phyloP scores from a whole-genome alignment of 1,140 invertebrate genomes.

The Elysia chlorotica region DNA sequence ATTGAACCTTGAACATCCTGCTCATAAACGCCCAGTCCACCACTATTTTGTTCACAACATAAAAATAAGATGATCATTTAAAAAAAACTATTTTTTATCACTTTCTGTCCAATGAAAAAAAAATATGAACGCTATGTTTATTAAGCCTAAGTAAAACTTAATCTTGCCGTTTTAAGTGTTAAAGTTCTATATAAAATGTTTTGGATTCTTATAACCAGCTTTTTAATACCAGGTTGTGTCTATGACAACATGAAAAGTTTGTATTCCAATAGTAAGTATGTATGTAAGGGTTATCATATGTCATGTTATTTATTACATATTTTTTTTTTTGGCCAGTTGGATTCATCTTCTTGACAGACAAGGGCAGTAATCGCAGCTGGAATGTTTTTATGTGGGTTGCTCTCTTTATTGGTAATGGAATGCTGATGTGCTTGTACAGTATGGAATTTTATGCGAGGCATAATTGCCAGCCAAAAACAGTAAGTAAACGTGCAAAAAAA shows the following conservation, averaged over 20 bases:
- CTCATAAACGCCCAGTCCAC: neutral
- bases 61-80: neutral
- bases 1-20: neutral
- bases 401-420: conserved; percentile 77
- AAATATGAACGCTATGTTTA: neutral
- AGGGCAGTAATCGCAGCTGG: conserved; percentile 47
- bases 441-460: conserved; percentile 84
- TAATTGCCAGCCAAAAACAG: conserved; percentile 71
- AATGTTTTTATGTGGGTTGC: conserved; percentile 84
- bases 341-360: conserved; percentile 66
- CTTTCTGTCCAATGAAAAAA: neutral
- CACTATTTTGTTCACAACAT: neutral
- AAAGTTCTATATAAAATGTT: neutral
- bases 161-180: neutral
- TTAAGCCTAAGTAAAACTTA: too few relatives aligned
- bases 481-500: conserved; percentile 33
- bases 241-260: too few relatives aligned
- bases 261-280: too few relatives aligned
- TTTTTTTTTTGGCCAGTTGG: conserved; percentile 54
- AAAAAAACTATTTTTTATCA: neutral
- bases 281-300: too few relatives aligned
- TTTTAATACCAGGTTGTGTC: too few relatives aligned
- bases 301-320: conserved; percentile 1
- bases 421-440: conserved; percentile 77
- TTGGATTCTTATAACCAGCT: too few relatives aligned